phyloP scores from a whole-genome alignment of 2,888 invertebrate species.

The Coleophora deauratella region DNA sequence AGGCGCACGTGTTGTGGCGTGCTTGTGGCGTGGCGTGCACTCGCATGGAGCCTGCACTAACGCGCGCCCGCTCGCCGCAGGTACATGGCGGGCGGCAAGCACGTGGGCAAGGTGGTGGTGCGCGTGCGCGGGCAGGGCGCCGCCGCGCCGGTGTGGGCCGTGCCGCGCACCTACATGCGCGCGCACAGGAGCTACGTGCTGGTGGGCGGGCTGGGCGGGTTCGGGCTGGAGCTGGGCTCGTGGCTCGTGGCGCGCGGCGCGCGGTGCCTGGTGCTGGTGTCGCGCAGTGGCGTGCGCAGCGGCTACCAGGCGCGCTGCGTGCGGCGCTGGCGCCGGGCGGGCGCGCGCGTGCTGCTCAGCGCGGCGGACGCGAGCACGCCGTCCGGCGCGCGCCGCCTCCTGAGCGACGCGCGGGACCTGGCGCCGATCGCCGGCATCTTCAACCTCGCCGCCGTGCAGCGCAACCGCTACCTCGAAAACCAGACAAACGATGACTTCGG shows the following conservation, averaged over 20 bases:
- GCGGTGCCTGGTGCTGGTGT: constrained; percentile 87
- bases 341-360: constrained; percentile 13
- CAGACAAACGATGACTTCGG: constrained; percentile 86
- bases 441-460: constrained; percentile 94
- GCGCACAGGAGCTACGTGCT: constrained; percentile 84
- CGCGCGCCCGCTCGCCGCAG: no score
- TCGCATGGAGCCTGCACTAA: no score
- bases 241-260: constrained; percentile 94
- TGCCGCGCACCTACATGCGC: constrained; percentile 90
- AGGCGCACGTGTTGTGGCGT: no score
- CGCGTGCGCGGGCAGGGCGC: constrained; percentile 90
- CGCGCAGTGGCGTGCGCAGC: constrained; percentile 90
- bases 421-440: constrained; percentile 91
- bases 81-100: constrained; percentile 97
- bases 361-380: constrained; percentile 72
- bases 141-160: constrained; percentile 80
- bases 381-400: constrained; percentile 77
- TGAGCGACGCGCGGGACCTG: constrained; percentile 75
- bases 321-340: constrained; percentile 32
- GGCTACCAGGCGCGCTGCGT: constrained; percentile 95
- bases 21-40: no score
- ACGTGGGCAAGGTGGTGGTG: constrained; percentile 96
- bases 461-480: constrained; percentile 91
- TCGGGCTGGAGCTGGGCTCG: constrained; percentile 93
- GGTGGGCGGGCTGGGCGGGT: constrained; percentile 94